Evolutionary conservation across 2,888 invertebrate genomes (phyloP).

Genomic region (Deilephila porcellus): DNA sequence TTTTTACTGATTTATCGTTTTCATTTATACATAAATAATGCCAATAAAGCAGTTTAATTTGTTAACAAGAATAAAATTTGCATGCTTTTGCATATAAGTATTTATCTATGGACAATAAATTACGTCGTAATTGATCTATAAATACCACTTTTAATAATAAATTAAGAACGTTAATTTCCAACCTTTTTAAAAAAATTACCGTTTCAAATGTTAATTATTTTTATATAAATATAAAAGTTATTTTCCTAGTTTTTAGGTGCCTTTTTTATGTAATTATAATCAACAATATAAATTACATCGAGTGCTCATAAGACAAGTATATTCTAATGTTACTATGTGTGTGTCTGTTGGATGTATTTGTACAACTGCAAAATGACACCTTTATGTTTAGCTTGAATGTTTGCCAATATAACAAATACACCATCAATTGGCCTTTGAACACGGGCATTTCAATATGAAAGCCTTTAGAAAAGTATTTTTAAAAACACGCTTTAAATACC

Average conservation of each 20-base stretch:
- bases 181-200: too few relatives aligned
- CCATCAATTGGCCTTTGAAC: not conserved
- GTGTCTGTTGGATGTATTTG: not conserved
- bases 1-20: not conserved
- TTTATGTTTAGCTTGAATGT: too few relatives aligned
- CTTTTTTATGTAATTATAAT: too few relatives aligned
- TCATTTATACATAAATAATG: not conserved
- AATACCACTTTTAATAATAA: too few relatives aligned
- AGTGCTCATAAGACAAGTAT: too few relatives aligned
- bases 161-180: too few relatives aligned
- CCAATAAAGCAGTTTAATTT: not conserved
- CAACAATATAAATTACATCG: too few relatives aligned
- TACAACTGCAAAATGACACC: not conserved
- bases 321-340: too few relatives aligned
- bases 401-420: not conserved
- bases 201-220: too few relatives aligned
- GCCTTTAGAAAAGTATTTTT: not conserved
- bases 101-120: not conserved
- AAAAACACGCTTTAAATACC: not conserved
- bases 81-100: not conserved
- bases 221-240: too few relatives aligned
- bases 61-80: not conserved
- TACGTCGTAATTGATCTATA: not conserved
- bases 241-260: too few relatives aligned
- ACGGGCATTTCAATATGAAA: slow-evolving; percentile 1